Base-by-base conservation (phyloP, 2,113 vertebrate species). In the Gasterosteus nipponicus region DNA sequence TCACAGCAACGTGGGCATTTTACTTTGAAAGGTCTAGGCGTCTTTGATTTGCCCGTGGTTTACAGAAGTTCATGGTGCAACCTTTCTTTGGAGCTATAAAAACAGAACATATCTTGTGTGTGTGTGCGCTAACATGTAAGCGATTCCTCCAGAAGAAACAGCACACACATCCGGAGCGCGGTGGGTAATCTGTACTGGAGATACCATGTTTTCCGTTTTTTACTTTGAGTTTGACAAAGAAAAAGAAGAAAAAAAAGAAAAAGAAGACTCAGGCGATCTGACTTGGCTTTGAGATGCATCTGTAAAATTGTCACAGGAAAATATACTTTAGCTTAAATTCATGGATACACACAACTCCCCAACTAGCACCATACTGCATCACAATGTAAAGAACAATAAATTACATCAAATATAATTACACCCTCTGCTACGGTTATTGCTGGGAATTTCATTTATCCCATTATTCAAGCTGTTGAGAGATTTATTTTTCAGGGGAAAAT, bases 31-130 rank as follows among this genome's bases (percentile, higher is more conserved):
- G 74, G 82, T 86, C 80, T 66, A 69, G 60, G 83, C 68, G 49
- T 80, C 82, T 89, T 89, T 91, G 88, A 89, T 91, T 91, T 89
- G 88, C 91, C 87, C 47, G 84, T 85, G 90, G 80, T 73, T 86
- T 89, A 67, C 71, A 82, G 68, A 86, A 84, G 89, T 84, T 90
- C 85, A 83, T 61, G 80, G 72, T 69, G 78, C 74, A 74, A 93
- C 90, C 88, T 92, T 93, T 92, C 70, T 85, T 82, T 75, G 46
- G 75, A 54, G 81, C 80, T 81, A 86, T 38, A 68, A 74, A 81
- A 85, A 76, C 69, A 88, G 87, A 86, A 83, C 69, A 69, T 59
- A 62, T 75, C 15, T 51, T 56, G 46, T 58, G 70, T 60, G 69
- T 58, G 70, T 26, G 41, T 73, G 75, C 42, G 68, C 69, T 65